Conservation (phyloP, 2,113 vertebrate species). For the Laterallus jamaicensis region DNA sequence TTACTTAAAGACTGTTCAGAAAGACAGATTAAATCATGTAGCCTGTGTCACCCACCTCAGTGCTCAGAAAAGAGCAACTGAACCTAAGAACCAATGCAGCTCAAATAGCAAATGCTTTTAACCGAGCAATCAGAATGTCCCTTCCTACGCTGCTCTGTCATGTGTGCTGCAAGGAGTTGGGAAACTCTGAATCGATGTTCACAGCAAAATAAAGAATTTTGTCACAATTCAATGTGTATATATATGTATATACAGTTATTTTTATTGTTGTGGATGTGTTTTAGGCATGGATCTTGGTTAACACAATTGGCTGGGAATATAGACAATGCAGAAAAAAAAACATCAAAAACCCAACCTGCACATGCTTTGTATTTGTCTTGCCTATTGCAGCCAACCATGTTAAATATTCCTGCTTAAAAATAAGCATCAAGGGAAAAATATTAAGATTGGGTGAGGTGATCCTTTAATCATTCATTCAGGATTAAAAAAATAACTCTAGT, state of each 20-base stretch:
- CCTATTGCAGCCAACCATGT: not conserved
- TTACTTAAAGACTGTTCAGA: not conserved
- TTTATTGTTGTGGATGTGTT: not conserved
- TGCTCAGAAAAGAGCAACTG: not conserved
- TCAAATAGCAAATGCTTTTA: not conserved
- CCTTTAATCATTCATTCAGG: not conserved
- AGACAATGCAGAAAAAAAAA: not conserved
- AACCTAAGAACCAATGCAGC: not conserved
- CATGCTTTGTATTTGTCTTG: not conserved
- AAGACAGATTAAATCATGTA: not conserved
- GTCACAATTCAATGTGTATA: not conserved
- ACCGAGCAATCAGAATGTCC: not conserved
- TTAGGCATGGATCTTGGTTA: constrained; percentile 3
- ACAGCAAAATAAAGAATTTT: not conserved
- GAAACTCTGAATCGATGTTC: not conserved
- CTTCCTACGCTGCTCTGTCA: not conserved
- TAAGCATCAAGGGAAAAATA: not conserved
- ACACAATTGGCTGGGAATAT: not conserved
- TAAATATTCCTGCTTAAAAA: not conserved
- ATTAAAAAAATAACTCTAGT: not conserved
- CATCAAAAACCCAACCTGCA: not conserved
- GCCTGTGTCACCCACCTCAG: not conserved
- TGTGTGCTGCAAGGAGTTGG: not conserved
- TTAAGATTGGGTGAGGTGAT: not conserved
- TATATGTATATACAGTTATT: not conserved